phyloP scores from a whole-genome alignment of 1,140 invertebrate genomes.

The Ceratina calcarata region DNA sequence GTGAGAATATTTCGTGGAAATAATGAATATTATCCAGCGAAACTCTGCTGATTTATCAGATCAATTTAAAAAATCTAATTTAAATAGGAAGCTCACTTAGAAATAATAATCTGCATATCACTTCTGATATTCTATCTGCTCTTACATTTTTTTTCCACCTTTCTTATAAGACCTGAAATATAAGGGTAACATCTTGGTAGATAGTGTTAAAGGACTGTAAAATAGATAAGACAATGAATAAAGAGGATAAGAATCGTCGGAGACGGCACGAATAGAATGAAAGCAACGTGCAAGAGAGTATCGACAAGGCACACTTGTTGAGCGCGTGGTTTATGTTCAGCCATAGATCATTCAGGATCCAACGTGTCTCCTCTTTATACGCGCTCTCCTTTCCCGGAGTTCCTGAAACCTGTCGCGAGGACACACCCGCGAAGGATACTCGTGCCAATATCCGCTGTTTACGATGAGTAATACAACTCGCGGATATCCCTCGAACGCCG shows the following conservation, averaged over 20 bases:
- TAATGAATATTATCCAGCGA: neutral
- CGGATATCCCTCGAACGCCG: neutral
- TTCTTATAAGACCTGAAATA: too few species aligned
- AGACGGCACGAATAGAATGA: neutral
- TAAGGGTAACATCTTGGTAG: too few species aligned
- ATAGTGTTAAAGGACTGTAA: too few species aligned
- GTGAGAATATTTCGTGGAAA: neutral
- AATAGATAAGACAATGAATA: neutral
- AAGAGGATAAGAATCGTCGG: neutral
- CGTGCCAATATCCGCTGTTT: conserved; percentile 38
- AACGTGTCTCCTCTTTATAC: conserved; percentile 50
- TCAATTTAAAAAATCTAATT: too few species aligned
- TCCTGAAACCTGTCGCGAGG: conserved; percentile 15
- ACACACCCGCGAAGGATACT: conserved; percentile 3
- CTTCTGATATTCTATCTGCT: too few species aligned
- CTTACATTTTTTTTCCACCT: too few species aligned
- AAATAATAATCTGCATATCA: too few species aligned
- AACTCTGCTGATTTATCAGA: neutral
- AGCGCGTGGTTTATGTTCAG: conserved; percentile 79
- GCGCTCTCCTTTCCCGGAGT: conserved; percentile 29
- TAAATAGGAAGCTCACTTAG: too few species aligned
- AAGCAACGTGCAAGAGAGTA: conserved; percentile 64
- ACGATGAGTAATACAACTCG: neutral
- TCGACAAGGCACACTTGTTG: conserved; percentile 79
- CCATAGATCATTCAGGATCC: conserved; percentile 76